These are phyloP conservation scores for Drosophila atripex DNA, from an alignment of 2,888 invertebrate genomes.

Conservation along the genomic window DNA sequence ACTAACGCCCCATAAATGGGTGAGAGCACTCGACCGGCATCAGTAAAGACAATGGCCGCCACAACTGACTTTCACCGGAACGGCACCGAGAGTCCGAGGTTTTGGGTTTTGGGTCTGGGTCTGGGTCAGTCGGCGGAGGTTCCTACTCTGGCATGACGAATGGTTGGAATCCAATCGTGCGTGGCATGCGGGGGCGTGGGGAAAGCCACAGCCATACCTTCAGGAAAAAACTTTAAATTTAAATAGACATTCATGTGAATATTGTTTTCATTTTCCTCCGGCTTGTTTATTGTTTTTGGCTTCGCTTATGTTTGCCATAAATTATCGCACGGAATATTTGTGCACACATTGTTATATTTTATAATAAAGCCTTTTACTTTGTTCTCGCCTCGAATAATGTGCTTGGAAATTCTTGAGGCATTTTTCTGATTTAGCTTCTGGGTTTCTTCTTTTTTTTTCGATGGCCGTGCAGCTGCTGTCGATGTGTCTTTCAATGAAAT, in stretches of 20 bases:
- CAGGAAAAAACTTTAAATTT: not conserved
- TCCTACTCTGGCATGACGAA: conserved; percentile 35
- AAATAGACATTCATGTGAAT: conserved; percentile 28
- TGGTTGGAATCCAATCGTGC: conserved; percentile 43
- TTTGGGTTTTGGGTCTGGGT: conserved; percentile 3
- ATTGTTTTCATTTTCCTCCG: conserved; percentile 7
- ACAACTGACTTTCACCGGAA: conserved; percentile 59
- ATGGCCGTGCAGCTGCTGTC: conserved; percentile 69
- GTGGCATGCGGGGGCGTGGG: conserved; percentile 34
- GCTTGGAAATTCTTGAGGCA: conserved; percentile 43
- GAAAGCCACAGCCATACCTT: not conserved
- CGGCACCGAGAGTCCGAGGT: conserved; percentile 10
- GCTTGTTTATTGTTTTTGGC: conserved; percentile 31
- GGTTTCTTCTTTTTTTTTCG: conserved; percentile 23
- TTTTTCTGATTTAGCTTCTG: conserved; percentile 56
- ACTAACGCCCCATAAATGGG: conserved; percentile 75
- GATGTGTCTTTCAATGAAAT: conserved; percentile 71
- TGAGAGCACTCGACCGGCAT: conserved; percentile 27
- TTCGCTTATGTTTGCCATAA: conserved; percentile 68
- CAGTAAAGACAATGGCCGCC: conserved; percentile 52
- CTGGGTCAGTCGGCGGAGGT: conserved; percentile 33
- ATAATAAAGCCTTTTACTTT: conserved; percentile 66
- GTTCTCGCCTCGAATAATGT: conserved; percentile 36
- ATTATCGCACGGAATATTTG: conserved; percentile 69
- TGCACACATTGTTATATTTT: conserved; percentile 58